Conservation (phyloP, 2,888 invertebrate genomes). For the Monochamus alternatus region DNA sequence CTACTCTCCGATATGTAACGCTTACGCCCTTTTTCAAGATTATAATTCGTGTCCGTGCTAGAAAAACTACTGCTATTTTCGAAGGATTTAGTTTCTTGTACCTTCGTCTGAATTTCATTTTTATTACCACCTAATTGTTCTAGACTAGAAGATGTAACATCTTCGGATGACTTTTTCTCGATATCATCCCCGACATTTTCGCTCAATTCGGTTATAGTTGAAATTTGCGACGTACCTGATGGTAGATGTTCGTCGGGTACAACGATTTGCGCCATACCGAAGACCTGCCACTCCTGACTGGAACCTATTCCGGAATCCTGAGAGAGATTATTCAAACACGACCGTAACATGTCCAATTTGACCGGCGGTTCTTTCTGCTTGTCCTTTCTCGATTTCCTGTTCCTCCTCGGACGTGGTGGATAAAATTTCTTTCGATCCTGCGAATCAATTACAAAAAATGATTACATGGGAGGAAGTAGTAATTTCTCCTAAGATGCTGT, state of each 20-base stretch:
- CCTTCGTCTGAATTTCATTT: background rate
- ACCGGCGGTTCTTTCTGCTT: conserved; percentile 57
- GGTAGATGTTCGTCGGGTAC: conserved; percentile 61
- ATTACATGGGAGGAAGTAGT: conserved; percentile 11
- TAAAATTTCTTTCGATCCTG: conserved; percentile 81
- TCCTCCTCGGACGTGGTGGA: conserved; percentile 77
- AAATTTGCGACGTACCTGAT: conserved; percentile 48
- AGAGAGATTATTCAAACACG: conserved; percentile 63
- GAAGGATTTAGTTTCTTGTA: background rate
- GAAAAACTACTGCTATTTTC: conserved; percentile 9
- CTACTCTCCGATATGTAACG: conserved; percentile 62
- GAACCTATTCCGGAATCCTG: conserved; percentile 70
- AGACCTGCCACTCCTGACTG: conserved; percentile 65
- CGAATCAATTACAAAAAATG: conserved; percentile 49
- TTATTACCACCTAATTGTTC: conserved; percentile 10
- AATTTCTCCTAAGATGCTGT: conserved; percentile 13
- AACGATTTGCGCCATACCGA: conserved; percentile 65
- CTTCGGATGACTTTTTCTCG: conserved; percentile 19
- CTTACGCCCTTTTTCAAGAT: conserved; percentile 48
- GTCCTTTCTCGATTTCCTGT: conserved; percentile 54
- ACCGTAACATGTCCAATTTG: conserved; percentile 66
- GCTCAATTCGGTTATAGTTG: conserved; percentile 23
- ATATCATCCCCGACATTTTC: conserved; percentile 24
- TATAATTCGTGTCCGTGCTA: conserved; percentile 7
- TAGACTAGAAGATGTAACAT: conserved; percentile 27